Evolutionary conservation across 1,140 invertebrate species (phyloP).

Genomic region (Muscidifurax raptorellus): DNA sequence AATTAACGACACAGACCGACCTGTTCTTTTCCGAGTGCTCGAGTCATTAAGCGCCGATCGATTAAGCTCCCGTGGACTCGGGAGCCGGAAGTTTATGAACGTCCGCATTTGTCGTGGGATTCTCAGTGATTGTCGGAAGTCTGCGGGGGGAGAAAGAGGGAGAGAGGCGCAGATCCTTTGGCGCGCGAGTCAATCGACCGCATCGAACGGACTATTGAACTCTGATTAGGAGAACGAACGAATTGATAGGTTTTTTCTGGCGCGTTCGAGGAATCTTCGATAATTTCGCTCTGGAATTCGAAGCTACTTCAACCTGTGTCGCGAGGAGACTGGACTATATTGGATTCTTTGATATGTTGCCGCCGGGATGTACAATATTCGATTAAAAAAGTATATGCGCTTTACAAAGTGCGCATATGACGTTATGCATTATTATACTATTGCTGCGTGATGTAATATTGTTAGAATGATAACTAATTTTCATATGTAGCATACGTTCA

Average conservation of each 20-base stretch:
- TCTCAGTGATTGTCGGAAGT: conserved; percentile 35
- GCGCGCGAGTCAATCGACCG: conserved; percentile 36
- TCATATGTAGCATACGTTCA: no score
- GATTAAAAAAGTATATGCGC: no score
- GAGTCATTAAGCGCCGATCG: conserved; percentile 65
- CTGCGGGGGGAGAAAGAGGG: not conserved
- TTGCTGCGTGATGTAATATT: no score
- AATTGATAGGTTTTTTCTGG: conserved; percentile 23
- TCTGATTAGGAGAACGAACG: conserved; percentile 40
- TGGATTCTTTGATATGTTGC: not conserved
- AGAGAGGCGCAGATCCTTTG: conserved; percentile 28
- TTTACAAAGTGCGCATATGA: no score
- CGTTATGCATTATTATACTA: no score
- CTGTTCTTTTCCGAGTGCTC: conserved; percentile 49
- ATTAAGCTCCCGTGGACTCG: conserved; percentile 60
- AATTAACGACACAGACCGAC: conserved; percentile 44
- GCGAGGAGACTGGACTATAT: not conserved
- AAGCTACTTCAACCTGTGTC: not conserved
- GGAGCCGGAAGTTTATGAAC: conserved; percentile 63
- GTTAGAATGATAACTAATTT: no score
- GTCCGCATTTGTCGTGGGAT: conserved; percentile 53
- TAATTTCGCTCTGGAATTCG: conserved; percentile 2
- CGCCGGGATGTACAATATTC: no score
- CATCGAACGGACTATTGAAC: conserved; percentile 38
- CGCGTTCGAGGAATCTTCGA: not conserved